Base-by-base conservation (phyloP, 92 coral and sea anemone species). In the Umimayanthus chanpuru region DNA sequence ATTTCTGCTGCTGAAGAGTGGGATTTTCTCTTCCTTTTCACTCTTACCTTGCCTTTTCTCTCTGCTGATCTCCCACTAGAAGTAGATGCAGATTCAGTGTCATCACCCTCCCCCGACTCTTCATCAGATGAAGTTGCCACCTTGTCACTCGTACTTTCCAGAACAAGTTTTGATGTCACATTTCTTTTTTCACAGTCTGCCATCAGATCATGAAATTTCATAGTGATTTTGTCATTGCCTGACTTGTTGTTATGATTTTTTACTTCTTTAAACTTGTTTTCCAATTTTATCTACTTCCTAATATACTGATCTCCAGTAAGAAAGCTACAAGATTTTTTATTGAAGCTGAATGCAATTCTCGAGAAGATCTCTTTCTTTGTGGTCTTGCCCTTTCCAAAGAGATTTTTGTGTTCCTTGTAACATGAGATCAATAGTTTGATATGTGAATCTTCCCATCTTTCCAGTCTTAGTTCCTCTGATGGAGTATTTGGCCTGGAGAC, bases 241-340 rank as follows among this genome's bases (percentile, higher is more conserved):
- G 56, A 50, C 56, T 50, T 50, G 15, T 72, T 85, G 78, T 89
- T 86, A 47, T 89, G 85, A 76, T 92, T 76, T 83, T 89, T 86
- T 3, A 89, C 86, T 66, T 86, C 92, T 75, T 89, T 92, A 7
- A 58, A 74, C 76, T 89, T 89, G 50, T 40, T 29, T 47, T 87
- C 92, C 38, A 90, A 85, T 47, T 90, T 90, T 20, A 38, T 73
- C 89, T 91, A 89, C 50, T 92, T 92, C 28, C 94, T 16, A 28
- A 81, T 47, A 16, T 82, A 75, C 43, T 92, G 89, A 29, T 92
- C 92, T 16, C 89, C 89, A 43, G 80, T 89, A 7, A 89, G 91
- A 36, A 77, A 61, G 29, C 16, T 38, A 77, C 76, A 39, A 73
- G 89, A 76, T 6, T 41, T 64, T 32, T 18, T 28, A 85, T 92